Base-by-base conservation (phyloP, 2,888 invertebrate species). In the Hydraecia micacea region DNA sequence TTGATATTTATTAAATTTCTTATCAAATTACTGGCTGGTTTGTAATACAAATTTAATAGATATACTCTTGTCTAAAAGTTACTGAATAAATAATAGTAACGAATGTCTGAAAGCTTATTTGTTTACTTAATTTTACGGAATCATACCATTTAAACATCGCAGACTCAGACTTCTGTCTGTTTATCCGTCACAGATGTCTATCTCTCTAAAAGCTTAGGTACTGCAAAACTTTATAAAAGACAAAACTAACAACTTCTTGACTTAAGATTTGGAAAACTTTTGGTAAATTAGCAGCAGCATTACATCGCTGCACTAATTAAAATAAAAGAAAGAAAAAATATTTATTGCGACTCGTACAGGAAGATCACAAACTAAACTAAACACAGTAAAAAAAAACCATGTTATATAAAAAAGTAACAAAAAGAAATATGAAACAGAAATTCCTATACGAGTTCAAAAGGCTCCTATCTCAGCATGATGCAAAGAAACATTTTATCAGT, bases 151-250 rank as follows among this genome's bases (percentile, higher is more conserved):
- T 11, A 8, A 49, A 68, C 13, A 68, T 68, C 62, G 21, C 39
- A 49, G 28, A 55, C 39, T 60, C 13, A 66, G 42, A 62, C 8
- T 49, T 63, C 3, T 63, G 39, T 63, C 32, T 68, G 36, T 15
- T 68, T n/a, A 81, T 49, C 32, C 32, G 49, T 81, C 63, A 63
- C 63, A 80, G 81, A 75, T 69, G 55, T 68, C 25, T 36, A 55
- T 55, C 2, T 62, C n/a, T 28, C 15, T 32, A 21, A 81, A 55
- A 68, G n/a, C 42, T 60, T 9, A 55, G 11, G 11, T 55, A 39
- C 42, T n/a, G 21, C 8, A 49, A 49, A 49, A 67, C 67, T 74
- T 73, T 21, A 15, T 28, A 7, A 13, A 60, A 36, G 18, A 18
- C 15, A 46, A 52, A 79, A 28, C 2, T n/a, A 7, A 55, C 25